Conservation (phyloP, 2,888 invertebrate genomes). For the Heliconius ismenius region DNA sequence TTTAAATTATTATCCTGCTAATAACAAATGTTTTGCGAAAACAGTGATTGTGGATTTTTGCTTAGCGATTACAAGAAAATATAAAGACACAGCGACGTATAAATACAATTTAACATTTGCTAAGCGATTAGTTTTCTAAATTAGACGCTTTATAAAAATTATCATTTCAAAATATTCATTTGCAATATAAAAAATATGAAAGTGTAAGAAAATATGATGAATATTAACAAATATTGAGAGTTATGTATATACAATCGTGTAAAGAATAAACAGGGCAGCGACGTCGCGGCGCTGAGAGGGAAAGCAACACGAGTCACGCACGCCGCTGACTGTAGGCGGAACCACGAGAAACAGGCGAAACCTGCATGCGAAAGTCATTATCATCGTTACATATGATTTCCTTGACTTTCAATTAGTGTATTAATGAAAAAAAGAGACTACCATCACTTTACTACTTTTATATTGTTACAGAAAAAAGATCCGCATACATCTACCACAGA, state of each 20-base stretch:
- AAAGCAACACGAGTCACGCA: slow-evolving; percentile 72
- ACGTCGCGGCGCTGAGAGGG: slow-evolving; percentile 61
- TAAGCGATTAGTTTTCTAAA: slow-evolving; percentile 1
- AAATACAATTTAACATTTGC: slow-evolving; percentile 2
- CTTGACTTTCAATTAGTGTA: slow-evolving; percentile 28
- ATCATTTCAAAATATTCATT: neutral
- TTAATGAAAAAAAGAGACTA: slow-evolving; percentile 41
- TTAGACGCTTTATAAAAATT: neutral
- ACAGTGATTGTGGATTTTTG: neutral
- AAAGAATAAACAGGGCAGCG: slow-evolving; percentile 53
- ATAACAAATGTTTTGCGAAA: neutral
- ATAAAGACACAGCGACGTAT: neutral
- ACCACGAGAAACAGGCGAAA: slow-evolving; percentile 50
- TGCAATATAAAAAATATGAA: slow-evolving; percentile 48
- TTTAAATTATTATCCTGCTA: neutral
- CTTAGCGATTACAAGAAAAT: slow-evolving; percentile 14
- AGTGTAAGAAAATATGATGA: slow-evolving; percentile 35
- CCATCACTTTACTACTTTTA: slow-evolving; percentile 54
- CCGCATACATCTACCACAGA: slow-evolving; percentile 81
- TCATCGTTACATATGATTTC: slow-evolving; percentile 43
- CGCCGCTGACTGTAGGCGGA: slow-evolving; percentile 75
- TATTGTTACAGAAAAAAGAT: slow-evolving; percentile 81
- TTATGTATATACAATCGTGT: slow-evolving; percentile 48
- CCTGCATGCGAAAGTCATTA: slow-evolving; percentile 63
- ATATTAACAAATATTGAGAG: slow-evolving; percentile 42